Percentiles rank a stretch among this genome's conserved stretches.
Conservation (phyloP, 2,888 invertebrate species). For the Dusona sp. region DNA sequence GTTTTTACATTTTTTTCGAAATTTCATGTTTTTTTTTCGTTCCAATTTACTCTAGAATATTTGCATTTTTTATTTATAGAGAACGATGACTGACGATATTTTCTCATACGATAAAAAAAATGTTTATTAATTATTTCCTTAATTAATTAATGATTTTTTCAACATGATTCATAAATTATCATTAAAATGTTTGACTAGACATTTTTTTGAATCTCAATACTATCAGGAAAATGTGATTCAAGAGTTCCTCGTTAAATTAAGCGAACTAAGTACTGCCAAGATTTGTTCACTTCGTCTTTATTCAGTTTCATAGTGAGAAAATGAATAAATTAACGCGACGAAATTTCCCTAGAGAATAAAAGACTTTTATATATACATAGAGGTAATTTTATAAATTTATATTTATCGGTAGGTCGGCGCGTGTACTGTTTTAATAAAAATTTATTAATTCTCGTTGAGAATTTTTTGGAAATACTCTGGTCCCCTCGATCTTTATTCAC, state of each 20-base stretch:
- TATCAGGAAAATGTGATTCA: neutral
- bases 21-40: neutral
- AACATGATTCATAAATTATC: neutral
- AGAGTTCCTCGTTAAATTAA: constrained; percentile 4
- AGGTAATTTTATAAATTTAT: constrained; percentile 16
- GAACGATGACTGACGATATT: neutral
- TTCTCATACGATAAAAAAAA: neutral
- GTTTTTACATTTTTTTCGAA: neutral
- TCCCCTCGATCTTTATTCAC: neutral
- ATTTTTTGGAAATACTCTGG: neutral
- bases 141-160: neutral
- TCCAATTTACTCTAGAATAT: neutral
- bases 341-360: constrained; percentile 51
- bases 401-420: neutral
- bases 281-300: neutral
- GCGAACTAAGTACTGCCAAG: neutral
- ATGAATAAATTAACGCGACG: neutral
- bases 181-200: neutral
- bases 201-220: neutral
- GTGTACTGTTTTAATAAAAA: constrained; percentile 30
- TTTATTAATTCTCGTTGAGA: neutral
- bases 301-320: neutral
- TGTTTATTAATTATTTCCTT: neutral
- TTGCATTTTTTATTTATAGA: neutral
- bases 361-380: constrained; percentile 15